Evolutionary conservation across 2,113 vertebrate species (phyloP).

Genomic region (Patagioenas fasciata): DNA sequence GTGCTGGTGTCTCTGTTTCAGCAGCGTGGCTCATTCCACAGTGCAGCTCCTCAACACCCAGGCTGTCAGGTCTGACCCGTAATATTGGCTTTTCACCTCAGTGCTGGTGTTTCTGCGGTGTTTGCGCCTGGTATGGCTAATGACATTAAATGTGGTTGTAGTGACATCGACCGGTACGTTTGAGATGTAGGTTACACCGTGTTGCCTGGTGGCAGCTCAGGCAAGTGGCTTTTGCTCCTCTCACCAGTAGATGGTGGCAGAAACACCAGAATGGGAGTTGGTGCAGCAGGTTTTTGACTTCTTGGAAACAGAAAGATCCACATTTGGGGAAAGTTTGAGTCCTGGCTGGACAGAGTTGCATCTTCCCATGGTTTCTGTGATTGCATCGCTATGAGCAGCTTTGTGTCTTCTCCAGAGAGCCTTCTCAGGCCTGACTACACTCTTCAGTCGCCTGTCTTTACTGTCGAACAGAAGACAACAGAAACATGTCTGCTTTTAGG

Average conservation of each 20-base stretch:
- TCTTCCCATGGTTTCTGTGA: neutral
- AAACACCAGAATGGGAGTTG: neutral
- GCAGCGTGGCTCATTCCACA: fast-evolving
- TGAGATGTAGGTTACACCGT: neutral
- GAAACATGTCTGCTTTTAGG: neutral
- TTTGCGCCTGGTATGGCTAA: fast-evolving
- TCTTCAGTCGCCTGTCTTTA: fast-evolving
- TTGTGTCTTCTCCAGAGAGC: neutral
- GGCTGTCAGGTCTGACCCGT: neutral
- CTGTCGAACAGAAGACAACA: neutral
- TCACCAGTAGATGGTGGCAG: neutral
- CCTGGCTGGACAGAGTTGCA: neutral
- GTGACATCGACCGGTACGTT: fast-evolving
- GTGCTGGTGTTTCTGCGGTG: neutral
- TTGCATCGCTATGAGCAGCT: neutral
- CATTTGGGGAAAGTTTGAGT: neutral
- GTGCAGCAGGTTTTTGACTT: neutral
- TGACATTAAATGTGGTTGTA: neutral
- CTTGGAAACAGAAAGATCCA: neutral
- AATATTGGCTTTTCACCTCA: neutral
- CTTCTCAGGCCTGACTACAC: neutral
- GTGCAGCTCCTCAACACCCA: neutral
- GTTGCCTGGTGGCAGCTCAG: neutral
- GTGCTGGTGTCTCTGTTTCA: neutral
- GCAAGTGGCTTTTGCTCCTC: neutral